These are phyloP conservation scores for Trachurus trachurus DNA, from an alignment of 2,797 vertebrate species.

Conservation along the genomic window DNA sequence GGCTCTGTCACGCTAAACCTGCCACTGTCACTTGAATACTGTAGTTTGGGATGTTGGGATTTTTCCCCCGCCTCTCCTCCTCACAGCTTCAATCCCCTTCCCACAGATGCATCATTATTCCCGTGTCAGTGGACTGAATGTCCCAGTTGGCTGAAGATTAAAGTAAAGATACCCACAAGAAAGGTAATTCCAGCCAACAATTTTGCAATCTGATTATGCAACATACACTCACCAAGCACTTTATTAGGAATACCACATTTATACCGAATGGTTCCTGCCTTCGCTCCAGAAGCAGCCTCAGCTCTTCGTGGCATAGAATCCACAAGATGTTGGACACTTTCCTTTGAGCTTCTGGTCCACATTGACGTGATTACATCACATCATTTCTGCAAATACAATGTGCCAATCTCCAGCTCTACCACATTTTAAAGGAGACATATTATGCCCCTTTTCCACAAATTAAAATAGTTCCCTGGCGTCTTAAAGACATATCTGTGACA, in stretches of 20 bases:
- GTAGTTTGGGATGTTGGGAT: slow-evolving; percentile 48
- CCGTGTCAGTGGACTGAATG: slow-evolving; percentile 48
- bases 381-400: not conserved
- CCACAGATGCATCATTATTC: slow-evolving; percentile 55
- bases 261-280: not conserved
- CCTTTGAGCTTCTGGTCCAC: not conserved
- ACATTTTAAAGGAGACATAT: not conserved
- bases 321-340: not conserved
- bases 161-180: slow-evolving; percentile 59
- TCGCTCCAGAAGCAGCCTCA: not conserved
- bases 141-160: slow-evolving; percentile 64
- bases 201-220: slow-evolving; percentile 38
- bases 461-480: too few relatives aligned
- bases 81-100: slow-evolving; percentile 58
- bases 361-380: not conserved
- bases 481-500: too few relatives aligned
- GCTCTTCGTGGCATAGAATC: not conserved
- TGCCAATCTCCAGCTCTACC: not conserved
- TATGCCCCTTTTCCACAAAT: too few relatives aligned
- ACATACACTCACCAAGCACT: not conserved
- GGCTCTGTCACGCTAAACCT: slow-evolving; percentile 69
- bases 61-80: slow-evolving; percentile 33
- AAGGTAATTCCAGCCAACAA: slow-evolving; percentile 35
- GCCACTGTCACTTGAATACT: slow-evolving; percentile 62
- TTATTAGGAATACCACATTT: not conserved